phyloP scores from a whole-genome alignment of 2,797 vertebrate genomes.

The Dendrocincla tyrannina region DNA sequence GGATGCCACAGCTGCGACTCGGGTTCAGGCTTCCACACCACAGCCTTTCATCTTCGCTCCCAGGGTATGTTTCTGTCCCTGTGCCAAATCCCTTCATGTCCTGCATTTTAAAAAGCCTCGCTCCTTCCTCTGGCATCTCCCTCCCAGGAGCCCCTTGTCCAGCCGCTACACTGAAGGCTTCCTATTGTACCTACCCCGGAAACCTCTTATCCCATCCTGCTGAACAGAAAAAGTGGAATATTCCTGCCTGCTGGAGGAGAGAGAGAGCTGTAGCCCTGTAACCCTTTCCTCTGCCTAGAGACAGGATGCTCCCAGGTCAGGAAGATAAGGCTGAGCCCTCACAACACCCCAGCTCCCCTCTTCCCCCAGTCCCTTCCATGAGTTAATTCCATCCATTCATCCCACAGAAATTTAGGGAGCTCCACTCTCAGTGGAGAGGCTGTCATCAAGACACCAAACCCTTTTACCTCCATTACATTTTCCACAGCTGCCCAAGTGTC shows the following conservation, averaged over 20 bases:
- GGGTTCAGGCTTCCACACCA: not conserved
- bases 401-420: not conserved
- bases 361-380: not conserved
- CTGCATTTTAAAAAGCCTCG: not conserved
- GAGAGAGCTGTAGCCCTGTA: not conserved
- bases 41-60: not conserved
- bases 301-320: not conserved
- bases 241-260: accelerated
- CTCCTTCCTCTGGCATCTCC: not conserved
- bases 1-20: not conserved
- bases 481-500: not conserved
- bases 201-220: not conserved
- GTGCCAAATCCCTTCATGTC: not conserved
- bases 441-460: not conserved
- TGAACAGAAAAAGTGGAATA: not conserved
- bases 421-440: accelerated
- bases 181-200: not conserved
- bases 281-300: not conserved
- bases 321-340: not conserved
- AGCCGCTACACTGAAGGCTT: not conserved
- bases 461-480: accelerated
- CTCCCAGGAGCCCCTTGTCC: accelerated
- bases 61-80: not conserved
- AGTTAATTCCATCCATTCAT: not conserved
- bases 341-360: not conserved